Evolutionary conservation across 2,797 vertebrate genomes (phyloP).

Genomic region (Falco berigora): DNA sequence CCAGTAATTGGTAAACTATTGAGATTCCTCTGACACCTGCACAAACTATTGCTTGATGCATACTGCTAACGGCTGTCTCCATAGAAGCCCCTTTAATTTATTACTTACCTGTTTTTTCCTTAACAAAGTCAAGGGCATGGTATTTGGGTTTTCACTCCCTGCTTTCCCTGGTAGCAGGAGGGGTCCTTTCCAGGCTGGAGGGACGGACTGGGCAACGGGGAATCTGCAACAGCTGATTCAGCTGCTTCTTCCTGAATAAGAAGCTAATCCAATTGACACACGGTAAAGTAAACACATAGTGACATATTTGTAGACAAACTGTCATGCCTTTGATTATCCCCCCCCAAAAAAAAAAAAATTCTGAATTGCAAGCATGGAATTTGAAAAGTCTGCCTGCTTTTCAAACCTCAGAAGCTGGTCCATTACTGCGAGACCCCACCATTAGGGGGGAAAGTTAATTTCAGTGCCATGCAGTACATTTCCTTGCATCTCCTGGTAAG

Average conservation of each 20-base stretch:
- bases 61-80: constrained; percentile 14
- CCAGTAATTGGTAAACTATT: constrained; percentile 63
- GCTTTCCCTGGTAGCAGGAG: constrained; percentile 46
- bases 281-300: constrained; percentile 68
- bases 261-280: constrained; percentile 67
- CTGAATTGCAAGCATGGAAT: constrained; percentile 53
- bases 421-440: constrained; percentile 31
- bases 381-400: constrained; percentile 4
- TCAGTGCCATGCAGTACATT: constrained; percentile 8
- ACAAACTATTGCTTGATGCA: constrained; percentile 42
- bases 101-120: constrained; percentile 5
- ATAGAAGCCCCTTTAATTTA: constrained; percentile 50
- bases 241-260: constrained; percentile 52
- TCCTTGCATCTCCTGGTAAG: constrained; percentile 36
- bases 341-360: constrained; percentile 5
- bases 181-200: neutral
- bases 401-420: constrained; percentile 56
- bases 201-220: constrained; percentile 40
- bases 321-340: constrained; percentile 66
- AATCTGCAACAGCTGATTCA: constrained; percentile 39
- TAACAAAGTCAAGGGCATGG: neutral
- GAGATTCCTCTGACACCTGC: constrained; percentile 60
- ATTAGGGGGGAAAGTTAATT: constrained; percentile 54
- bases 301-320: constrained; percentile 77
- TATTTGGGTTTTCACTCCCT: constrained; percentile 40